Conservation (phyloP, 2,888 invertebrate species). For the Calameuta idolon region DNA sequence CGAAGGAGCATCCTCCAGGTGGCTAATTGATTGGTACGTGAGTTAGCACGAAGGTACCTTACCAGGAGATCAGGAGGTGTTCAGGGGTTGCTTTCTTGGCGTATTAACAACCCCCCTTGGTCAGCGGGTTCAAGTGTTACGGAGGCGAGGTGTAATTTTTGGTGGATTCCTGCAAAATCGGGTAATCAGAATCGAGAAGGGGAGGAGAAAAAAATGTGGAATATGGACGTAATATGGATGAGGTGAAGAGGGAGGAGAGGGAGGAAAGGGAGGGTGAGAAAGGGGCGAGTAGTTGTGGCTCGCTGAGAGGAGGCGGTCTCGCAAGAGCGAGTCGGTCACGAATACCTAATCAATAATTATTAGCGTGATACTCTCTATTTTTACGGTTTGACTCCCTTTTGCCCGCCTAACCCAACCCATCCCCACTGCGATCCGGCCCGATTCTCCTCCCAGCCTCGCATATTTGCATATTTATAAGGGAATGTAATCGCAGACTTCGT, state of each 20-base stretch:
- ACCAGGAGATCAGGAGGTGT: background rate
- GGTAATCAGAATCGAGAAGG: constrained; percentile 11
- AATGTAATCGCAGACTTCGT: constrained; percentile 65
- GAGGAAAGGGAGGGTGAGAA: constrained; percentile 13
- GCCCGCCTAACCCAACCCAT: constrained; percentile 16
- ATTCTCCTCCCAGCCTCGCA: constrained; percentile 30
- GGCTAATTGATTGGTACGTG: background rate
- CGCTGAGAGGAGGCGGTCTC: constrained; percentile 1
- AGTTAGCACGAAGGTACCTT: background rate
- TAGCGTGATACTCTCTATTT: constrained; percentile 60
- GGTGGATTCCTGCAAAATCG: constrained; percentile 9
- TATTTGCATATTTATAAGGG: constrained; percentile 67
- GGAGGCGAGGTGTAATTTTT: background rate
- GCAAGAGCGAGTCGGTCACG: constrained; percentile 50
- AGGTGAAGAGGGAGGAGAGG: constrained; percentile 21
- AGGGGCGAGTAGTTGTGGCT: constrained; percentile 5
- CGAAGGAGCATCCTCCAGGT: background rate
- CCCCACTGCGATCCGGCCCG: background rate
- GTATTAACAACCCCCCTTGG: background rate
- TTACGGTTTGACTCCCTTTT: constrained; percentile 42
- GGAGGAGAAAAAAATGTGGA: constrained; percentile 21
- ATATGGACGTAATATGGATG: constrained; percentile 26
- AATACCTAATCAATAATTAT: constrained; percentile 65
- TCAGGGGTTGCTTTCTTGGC: background rate
- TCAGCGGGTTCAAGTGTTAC: background rate